phyloP scores from a whole-genome alignment of 53 echinoderm and acorn worm genomes.

The Apostichopus leukothele region DNA sequence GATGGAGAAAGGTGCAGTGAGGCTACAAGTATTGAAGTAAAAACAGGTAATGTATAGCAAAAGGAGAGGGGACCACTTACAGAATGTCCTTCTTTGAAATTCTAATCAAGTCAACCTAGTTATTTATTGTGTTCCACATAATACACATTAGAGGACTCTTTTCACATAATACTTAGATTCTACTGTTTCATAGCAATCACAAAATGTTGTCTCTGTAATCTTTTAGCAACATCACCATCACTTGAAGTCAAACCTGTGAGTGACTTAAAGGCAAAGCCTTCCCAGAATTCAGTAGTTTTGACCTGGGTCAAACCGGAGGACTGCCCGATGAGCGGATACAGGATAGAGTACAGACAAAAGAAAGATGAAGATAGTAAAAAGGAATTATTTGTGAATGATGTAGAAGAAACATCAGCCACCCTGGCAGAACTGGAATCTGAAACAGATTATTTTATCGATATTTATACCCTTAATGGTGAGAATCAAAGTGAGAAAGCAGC shows the following conservation, averaged over 20 bases:
- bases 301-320: slow-evolving; percentile 53
- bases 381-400: slow-evolving; percentile 8
- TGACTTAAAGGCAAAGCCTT: slow-evolving; percentile 5
- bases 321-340: slow-evolving; percentile 41
- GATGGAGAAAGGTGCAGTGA: slow-evolving; percentile 73
- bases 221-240: background rate
- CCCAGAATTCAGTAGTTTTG: slow-evolving; percentile 13
- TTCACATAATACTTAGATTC: too few relatives aligned
- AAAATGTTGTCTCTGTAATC: background rate
- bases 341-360: slow-evolving; percentile 12
- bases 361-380: slow-evolving; percentile 28
- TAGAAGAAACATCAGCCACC: background rate
- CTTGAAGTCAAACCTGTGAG: slow-evolving; percentile 2
- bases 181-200: too few relatives aligned
- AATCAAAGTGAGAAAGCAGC: slow-evolving; percentile 38
- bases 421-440: slow-evolving; percentile 45
- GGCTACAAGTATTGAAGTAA: slow-evolving; percentile 51
- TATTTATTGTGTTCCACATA: too few relatives aligned
- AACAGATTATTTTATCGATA: slow-evolving; percentile 49
- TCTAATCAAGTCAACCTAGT: too few relatives aligned
- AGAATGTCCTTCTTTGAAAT: too few relatives aligned
- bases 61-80: too few relatives aligned
- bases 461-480: slow-evolving; percentile 39
- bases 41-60: slow-evolving; percentile 57
- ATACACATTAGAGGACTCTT: too few relatives aligned